Evolutionary conservation across 2,888 invertebrate genomes (phyloP), one percentile per base, ranked within the genome.

Genomic region (Drosophila quinaria): DNA sequence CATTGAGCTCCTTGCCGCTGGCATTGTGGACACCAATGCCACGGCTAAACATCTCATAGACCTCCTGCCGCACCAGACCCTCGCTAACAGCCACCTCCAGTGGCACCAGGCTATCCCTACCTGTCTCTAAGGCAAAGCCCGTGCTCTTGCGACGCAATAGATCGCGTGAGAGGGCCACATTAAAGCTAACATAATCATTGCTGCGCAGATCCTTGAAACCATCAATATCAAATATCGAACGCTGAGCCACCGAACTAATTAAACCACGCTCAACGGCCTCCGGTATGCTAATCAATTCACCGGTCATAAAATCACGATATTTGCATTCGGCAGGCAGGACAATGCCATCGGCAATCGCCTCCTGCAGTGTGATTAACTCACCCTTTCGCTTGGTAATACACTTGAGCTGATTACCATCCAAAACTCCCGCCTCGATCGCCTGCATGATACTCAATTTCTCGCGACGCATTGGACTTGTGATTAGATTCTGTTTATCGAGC

Each of bases 231-330:
- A 98, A 98, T 81, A 98, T 96, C 2, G 97, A 97, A 92, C 96
- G 96, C 91, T 97, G 96, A 5, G 96, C 95, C 19, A 98, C 96
- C 1, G 97, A 97, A 29, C 96, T 96, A 65, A 99, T 96, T 49
- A 97, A 94, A 75, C 98, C 98, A 68, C 96, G 95, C 90, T 97
- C 96, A 15, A 98, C 97, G 0, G 99, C 99, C 91, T 98, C 98
- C 17, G 95, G 95, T 71, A 98, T 95, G 22, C 95, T 94, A 70
- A 97, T 94, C 15, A 95, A 93, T 92, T 97, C 96, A 49, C 95
- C 95, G 0, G 96, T 96, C 78, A 95, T 94, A 66, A 95, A 95
- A 92, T 98, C 96, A 52, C 95, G 94, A 93, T 97, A 98, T 81
- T 94, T 95, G 72, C 96, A 95, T 42, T 94, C 95, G 66, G 95